Evolutionary conservation across 2,797 vertebrate genomes (phyloP), one percentile per base, ranked within the genome.

Genomic region (Spinibarbus caldwelli): DNA sequence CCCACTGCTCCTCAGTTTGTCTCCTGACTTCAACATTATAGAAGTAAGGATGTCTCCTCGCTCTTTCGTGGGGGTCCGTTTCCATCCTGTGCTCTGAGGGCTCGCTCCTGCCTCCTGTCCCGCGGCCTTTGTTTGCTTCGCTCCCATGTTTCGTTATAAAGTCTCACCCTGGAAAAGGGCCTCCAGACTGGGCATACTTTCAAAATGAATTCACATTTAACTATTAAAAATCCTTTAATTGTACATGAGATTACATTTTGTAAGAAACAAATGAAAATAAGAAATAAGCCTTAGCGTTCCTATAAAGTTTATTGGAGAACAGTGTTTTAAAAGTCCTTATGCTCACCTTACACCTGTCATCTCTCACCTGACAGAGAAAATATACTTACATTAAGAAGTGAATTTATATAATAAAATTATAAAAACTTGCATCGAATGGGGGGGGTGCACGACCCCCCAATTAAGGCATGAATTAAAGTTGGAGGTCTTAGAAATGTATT

Each of bases 21-120:
- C 97, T 47, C 97, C 95, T 6, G 97, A 96, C 91, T 95, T 97
- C 85, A 96, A 92, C 95, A 97, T 95, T 82, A 97, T 93, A 84
- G 97, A 97, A 11, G 97, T 92, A 90, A 97, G 91, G 90, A 98
- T 94, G 91, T 98, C 97, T 0, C 96, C 92, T 19, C 94, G 91
- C 57, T 98, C 97, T 91, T 96, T 96, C 72, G 94, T 93, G 59
- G 95, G 92, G 0, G 90, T 95, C 73, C 96, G 94, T 90, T 91
- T 96, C 93, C 96, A 97, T 83, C 93, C 88, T 36, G 91, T 89
- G 83, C 95, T 94, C 84, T 94, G 95, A 73, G 96, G 96, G 87
- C 96, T 96, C 81, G 95, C 91, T 1, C 94, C 94, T 0, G 94
- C 85, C 86, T 96, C 93, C 86, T 95, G 95, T 91, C 95, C 95